A percentile compares a stretch with the other conserved stretches of the same genome.
Evolutionary conservation across 2,113 vertebrate species (phyloP).

Genomic region (Verasper variegatus): DNA sequence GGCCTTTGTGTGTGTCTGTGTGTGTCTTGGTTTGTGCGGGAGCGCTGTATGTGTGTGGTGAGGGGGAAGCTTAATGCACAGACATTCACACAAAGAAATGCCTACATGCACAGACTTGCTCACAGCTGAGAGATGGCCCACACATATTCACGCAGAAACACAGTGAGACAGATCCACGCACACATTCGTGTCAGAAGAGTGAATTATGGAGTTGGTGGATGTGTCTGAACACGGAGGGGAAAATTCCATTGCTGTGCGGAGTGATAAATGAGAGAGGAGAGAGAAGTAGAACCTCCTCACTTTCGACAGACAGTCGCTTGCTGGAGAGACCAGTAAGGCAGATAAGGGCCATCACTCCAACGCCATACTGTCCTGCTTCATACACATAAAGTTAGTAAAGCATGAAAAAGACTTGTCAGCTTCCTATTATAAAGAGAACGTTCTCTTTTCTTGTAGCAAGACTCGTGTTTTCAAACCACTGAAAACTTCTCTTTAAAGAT

Average conservation of each 20-base stretch:
- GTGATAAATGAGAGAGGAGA: conserved; percentile 71
- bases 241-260: conserved; percentile 59
- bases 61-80: conserved; percentile 39
- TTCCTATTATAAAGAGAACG: background rate
- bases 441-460: background rate
- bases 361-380: conserved; percentile 11
- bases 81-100: conserved; percentile 45
- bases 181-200: conserved; percentile 56
- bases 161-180: conserved; percentile 19
- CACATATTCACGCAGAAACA: conserved; percentile 54
- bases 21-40: background rate
- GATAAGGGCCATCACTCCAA: conserved; percentile 29
- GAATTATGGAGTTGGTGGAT: conserved; percentile 73
- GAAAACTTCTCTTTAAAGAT: background rate
- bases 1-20: conserved; percentile 51
- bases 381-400: background rate
- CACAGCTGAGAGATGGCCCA: conserved; percentile 54
- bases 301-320: conserved; percentile 35
- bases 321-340: background rate
- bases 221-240: conserved; percentile 72
- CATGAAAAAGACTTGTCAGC: background rate
- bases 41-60: background rate
- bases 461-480: background rate
- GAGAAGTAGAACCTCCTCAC: conserved; percentile 41
- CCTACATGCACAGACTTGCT: conserved; percentile 33